Evolutionary conservation across 2,113 vertebrate species (phyloP).

Genomic region (Maylandia zebra): DNA sequence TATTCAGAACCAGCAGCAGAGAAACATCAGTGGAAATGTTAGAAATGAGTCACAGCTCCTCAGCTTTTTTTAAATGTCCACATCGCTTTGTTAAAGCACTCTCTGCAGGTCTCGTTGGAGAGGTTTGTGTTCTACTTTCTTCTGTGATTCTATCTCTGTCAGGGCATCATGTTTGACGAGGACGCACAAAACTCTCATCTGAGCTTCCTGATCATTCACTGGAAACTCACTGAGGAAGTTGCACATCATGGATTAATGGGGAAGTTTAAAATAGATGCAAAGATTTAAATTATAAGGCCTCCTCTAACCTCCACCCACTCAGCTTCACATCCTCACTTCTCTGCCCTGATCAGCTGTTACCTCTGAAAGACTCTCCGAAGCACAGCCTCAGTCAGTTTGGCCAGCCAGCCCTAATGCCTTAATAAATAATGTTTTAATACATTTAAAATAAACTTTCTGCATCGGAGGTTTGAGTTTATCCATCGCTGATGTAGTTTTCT

Average conservation of each 20-base stretch:
- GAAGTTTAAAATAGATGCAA: background rate
- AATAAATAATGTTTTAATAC: background rate
- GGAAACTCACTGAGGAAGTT: background rate
- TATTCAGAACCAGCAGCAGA: background rate
- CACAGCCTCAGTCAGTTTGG: background rate
- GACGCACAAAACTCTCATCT: background rate
- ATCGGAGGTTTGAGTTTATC: background rate
- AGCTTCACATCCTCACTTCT: background rate
- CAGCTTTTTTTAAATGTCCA: background rate
- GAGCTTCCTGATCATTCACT: background rate
- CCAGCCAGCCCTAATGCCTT: background rate
- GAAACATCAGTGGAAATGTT: background rate
- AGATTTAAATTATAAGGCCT: background rate
- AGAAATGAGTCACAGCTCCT: background rate
- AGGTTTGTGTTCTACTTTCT: background rate
- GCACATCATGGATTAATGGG: background rate
- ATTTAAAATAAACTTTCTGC: background rate
- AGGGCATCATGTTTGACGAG: accelerated
- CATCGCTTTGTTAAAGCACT: background rate
- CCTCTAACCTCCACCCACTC: background rate
- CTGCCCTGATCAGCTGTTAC: background rate
- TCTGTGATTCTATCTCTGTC: background rate
- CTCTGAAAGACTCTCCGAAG: background rate
- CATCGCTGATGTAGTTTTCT: background rate
- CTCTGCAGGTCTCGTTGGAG: background rate